These are phyloP conservation scores for Limnothrissa miodon DNA, from an alignment of 2,113 vertebrate genomes.

Conservation along the genomic window DNA sequence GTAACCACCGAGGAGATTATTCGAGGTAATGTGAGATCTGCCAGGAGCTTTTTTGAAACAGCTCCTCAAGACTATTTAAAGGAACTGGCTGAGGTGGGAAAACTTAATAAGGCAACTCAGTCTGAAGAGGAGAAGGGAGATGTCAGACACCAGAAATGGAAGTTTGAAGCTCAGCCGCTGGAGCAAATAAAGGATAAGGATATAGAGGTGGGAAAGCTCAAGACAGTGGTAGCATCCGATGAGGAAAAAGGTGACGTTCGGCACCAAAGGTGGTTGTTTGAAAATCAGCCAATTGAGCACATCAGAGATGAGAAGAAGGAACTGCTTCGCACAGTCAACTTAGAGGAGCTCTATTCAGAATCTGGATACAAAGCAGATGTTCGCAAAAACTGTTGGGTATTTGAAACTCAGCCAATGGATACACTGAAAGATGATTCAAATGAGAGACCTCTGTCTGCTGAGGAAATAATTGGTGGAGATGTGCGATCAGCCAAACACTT, in stretches of 20 bases:
- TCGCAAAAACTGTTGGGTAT: constrained; percentile 80
- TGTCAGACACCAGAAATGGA: constrained; percentile 75
- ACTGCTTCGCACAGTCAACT: constrained; percentile 72
- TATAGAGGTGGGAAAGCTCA: constrained; percentile 57
- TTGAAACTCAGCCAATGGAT: constrained; percentile 87
- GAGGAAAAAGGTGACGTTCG: constrained; percentile 86
- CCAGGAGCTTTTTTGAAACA: constrained; percentile 87
- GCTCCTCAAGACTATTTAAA: constrained; percentile 77
- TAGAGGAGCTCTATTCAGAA: constrained; percentile 75
- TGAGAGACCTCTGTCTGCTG: constrained; percentile 56
- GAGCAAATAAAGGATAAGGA: constrained; percentile 72
- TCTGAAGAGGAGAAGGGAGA: constrained; percentile 72
- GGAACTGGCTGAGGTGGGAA: constrained; percentile 77
- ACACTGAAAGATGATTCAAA: constrained; percentile 78
- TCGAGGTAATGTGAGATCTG: constrained; percentile 80
- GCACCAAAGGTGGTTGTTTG: constrained; percentile 87
- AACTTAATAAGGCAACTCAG: constrained; percentile 57
- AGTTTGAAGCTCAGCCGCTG: constrained; percentile 78
- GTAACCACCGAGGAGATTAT: constrained; percentile 73
- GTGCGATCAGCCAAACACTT: constrained; percentile 81
- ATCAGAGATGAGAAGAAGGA: constrained; percentile 81
- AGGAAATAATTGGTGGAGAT: constrained; percentile 81
- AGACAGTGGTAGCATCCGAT: constrained; percentile 69
- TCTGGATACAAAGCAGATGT: constrained; percentile 73
- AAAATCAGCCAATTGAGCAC: constrained; percentile 83